phyloP scores from a whole-genome alignment of 1,140 invertebrate species.

The Potamilus streckersoni region DNA sequence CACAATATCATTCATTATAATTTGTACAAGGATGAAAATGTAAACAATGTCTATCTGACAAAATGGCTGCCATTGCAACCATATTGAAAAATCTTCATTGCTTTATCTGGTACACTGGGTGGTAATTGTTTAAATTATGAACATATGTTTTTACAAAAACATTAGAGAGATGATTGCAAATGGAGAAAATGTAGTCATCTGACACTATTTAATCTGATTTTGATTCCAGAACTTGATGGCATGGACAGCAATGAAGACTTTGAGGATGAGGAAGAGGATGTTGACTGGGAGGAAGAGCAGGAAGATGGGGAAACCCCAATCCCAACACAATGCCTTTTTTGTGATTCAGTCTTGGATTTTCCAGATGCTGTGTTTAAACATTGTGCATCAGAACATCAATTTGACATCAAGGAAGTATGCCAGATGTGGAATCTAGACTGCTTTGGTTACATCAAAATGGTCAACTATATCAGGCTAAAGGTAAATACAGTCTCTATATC shows the following conservation, averaged over 20 bases:
- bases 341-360: slow-evolving; percentile 64
- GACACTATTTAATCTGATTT: no score
- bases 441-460: slow-evolving; percentile 87
- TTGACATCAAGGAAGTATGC: slow-evolving; percentile 79
- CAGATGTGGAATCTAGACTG: slow-evolving; percentile 81
- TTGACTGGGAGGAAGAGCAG: slow-evolving; percentile 69
- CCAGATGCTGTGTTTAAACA: slow-evolving; percentile 70
- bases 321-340: slow-evolving; percentile 72
- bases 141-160: no score
- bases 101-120: no score
- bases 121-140: no score
- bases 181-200: no score
- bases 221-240: neutral
- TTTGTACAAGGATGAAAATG: no score
- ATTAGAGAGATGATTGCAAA: no score
- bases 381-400: slow-evolving; percentile 73
- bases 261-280: slow-evolving; percentile 66
- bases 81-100: no score
- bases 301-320: slow-evolving; percentile 51
- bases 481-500: slow-evolving; percentile 42
- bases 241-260: slow-evolving; percentile 30
- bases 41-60: no score
- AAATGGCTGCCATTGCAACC: no score
- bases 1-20: no score
- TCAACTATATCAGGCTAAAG: slow-evolving; percentile 85